Base-by-base conservation (phyloP, 2,797 vertebrate genomes). In the Cuculus canorus region DNA sequence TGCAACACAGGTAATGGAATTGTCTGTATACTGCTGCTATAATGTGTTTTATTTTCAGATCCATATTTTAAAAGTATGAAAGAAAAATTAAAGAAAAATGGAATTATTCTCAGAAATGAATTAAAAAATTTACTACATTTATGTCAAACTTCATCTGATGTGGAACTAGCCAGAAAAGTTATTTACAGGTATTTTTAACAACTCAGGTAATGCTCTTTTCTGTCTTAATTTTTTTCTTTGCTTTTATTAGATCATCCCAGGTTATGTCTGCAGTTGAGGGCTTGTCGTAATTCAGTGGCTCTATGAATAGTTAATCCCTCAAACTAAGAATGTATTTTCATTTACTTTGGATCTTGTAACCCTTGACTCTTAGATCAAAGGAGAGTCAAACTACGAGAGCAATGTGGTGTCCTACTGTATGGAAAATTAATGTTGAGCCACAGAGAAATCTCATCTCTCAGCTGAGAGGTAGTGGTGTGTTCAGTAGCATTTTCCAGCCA, bases 121-220 rank as follows among this genome's bases (percentile, higher is more conserved):
- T 96, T 99, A 84, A 99, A 98, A 97, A 97, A 96, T 3, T 85
- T 99, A 33, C 98, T 99, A 54, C 98, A 99, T 96, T 86, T 99
- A 64, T 99, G 99, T 95, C 97, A 99, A 56, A 98, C 98, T 75
- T 94, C 96, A 54, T 98, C 98, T 5, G 99, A 99, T 59, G 90
- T 99, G 96, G 96, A 97, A 73, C 94, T 98, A 53, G 98, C 98
- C 77, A 99, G 97, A 97, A 96, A 97, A 89, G 98, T 98, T 68
- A 98, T 99, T 86, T 98, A 98, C 92, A 99, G 98, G 99, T 99
- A 97, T 93, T 28, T 85, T 85, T 82, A 50, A 72, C 53, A 92
- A 61, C 70, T 47, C 68, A 80, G 56, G 64, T 89, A 77, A 80
- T 16, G 11, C 27, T 63, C 5, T 39, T 69, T 77, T 68, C 53